A percentile compares a stretch with the other conserved stretches of the same genome.
phyloP scores from a whole-genome alignment of 2,797 vertebrate genomes.

The Coluber constrictor region DNA sequence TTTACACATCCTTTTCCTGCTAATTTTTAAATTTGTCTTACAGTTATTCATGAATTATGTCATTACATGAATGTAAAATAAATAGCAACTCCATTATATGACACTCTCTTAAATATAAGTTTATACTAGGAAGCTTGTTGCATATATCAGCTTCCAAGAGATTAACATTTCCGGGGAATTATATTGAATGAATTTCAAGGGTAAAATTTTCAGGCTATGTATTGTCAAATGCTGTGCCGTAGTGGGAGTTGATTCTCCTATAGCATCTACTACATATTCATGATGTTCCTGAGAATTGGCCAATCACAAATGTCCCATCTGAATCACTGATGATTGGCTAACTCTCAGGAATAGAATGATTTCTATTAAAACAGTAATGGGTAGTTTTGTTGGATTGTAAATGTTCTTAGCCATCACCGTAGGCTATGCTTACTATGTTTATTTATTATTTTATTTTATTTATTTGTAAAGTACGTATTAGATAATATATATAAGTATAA shows the following conservation, averaged over 20 bases:
- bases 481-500: too few species aligned
- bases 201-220: not conserved
- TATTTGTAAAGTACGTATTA: too few species aligned
- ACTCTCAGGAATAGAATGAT: not conserved
- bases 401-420: not conserved
- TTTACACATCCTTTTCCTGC: not conserved
- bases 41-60: not conserved
- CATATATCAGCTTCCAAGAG: not conserved
- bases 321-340: not conserved
- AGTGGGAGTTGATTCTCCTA: not conserved
- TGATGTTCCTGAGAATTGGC: not conserved
- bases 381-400: not conserved
- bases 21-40: not conserved
- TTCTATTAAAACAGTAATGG: not conserved
- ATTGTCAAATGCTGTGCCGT: not conserved
- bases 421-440: not conserved
- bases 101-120: not conserved
- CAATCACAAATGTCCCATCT: not conserved
- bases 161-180: not conserved
- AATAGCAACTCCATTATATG: not conserved
- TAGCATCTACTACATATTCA: not conserved
- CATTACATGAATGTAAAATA: not conserved
- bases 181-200: not conserved
- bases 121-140: not conserved
- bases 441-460: too few species aligned